A percentile compares a stretch with the other conserved stretches of the same genome.
phyloP scores from a whole-genome alignment of 2,797 vertebrate genomes.

The Tolypeutes matacus region DNA sequence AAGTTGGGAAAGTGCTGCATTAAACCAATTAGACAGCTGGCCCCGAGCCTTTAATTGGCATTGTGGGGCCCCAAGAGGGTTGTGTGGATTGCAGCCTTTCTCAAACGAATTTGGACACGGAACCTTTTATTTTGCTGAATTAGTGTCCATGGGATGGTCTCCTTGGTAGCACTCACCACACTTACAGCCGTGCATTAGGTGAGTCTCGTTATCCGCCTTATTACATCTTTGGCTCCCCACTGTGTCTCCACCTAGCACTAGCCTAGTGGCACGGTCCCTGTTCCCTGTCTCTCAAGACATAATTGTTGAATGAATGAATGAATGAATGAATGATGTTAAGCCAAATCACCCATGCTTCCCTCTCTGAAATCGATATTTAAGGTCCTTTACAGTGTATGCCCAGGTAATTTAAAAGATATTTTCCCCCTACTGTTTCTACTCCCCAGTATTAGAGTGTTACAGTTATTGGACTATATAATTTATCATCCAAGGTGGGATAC shows the following conservation, averaged over 20 bases:
- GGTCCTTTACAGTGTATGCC: background rate
- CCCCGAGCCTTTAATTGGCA: background rate
- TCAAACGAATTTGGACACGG: background rate
- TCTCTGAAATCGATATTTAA: conserved; percentile 7
- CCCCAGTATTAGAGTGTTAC: background rate
- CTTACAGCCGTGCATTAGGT: background rate
- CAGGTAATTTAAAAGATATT: background rate
- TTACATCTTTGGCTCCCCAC: background rate
- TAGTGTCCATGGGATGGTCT: background rate
- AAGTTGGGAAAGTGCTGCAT: background rate
- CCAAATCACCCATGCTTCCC: background rate
- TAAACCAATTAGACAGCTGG: background rate
- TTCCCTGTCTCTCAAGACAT: background rate
- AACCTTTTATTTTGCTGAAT: background rate
- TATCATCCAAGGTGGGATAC: background rate
- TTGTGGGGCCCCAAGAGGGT: background rate
- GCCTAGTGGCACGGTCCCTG: background rate
- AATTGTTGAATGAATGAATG: conserved; percentile 9
- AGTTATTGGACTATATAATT: background rate
- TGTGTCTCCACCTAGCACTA: background rate
- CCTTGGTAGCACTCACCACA: background rate
- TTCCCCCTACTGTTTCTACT: conserved; percentile 11
- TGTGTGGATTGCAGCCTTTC: background rate
- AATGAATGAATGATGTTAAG: background rate
- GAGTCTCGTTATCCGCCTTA: background rate